Evolutionary conservation across 2,888 invertebrate species (phyloP), one percentile per base, ranked within the genome.

Genomic region (Idaea straminata): DNA sequence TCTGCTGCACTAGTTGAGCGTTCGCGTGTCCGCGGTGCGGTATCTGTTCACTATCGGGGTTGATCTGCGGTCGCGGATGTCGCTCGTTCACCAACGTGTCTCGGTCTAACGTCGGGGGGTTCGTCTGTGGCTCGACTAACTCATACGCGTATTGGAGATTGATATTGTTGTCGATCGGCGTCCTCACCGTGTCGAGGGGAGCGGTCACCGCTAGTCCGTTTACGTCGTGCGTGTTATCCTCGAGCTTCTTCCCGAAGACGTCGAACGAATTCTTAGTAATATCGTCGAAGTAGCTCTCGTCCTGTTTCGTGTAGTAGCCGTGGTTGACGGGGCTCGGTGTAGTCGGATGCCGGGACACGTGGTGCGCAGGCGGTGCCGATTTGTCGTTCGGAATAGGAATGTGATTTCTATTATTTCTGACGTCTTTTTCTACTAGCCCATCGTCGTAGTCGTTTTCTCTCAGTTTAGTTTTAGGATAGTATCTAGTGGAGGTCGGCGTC

Each of bases 241-340:
- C 93, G 64, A 95, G 83, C 83, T 95, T 96, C 84, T 95, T 95
- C 1, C 95, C 96, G 79, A 96, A 96, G 73, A 95, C 94, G 36
- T 95, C 96, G 77, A 96, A 96, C 65, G 96, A 96, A 77, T 96
- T 95, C 80, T 95, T 95, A 4, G 96, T 96, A 65, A 95, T 95
- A 76, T 96, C 96, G 76, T 96, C 96, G 69, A 96, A 90, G 70
- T 95, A 94, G 65, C 94, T 93, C 77, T 95, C 93, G 80, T 94
- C 93, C 70, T 95, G 95, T 80, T 95, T 95, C 15, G 95, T 95
- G 84, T 95, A 95, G 83, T 95, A 95, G 57, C 94, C 93, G 75
- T 95, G 93, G 82, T 94, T 90, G 75, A 92, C 84, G 6, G 95
- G 93, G 76, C 93, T 94, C 16, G 94, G 87, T 6, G 95, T 95